Conservation (phyloP, 2,113 vertebrate genomes). For the Gulo gulo region DNA sequence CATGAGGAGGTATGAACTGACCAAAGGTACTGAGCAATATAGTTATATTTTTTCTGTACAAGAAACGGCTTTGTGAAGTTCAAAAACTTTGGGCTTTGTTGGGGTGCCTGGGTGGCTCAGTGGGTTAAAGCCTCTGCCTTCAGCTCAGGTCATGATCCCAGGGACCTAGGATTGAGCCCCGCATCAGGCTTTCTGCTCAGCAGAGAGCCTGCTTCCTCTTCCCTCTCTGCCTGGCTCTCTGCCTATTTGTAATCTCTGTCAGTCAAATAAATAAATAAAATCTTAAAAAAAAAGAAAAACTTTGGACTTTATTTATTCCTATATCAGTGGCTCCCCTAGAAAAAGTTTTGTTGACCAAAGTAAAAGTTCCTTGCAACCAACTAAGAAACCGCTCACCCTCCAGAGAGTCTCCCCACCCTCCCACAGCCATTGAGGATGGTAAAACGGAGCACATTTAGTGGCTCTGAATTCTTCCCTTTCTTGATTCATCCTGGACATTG, state of each 20-base stretch:
- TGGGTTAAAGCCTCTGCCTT: too few species aligned
- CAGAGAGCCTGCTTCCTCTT: too few species aligned
- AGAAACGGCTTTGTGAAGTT: neutral
- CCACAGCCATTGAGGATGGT: neutral
- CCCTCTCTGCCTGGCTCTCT: too few species aligned
- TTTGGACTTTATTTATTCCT: neutral
- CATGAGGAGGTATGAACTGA: neutral
- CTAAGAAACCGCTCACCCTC: neutral
- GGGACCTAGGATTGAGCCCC: too few species aligned
- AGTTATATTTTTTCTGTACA: neutral
- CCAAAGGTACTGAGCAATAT: neutral
- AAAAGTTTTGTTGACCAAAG: constrained; percentile 36
- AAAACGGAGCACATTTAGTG: constrained; percentile 41
- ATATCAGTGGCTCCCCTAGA: neutral
- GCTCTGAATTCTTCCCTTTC: constrained; percentile 51
- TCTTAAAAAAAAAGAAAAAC: too few species aligned
- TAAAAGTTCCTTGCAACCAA: neutral
- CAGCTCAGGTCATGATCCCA: too few species aligned
- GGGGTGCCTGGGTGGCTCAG: too few species aligned
- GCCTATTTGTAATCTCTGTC: too few species aligned
- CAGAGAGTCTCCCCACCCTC: neutral
- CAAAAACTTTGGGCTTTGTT: neutral
- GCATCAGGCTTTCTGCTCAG: too few species aligned
- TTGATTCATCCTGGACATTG: constrained; percentile 63
- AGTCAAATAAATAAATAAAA: too few species aligned